Conservation (phyloP, 2,113 vertebrate species). For the Syngnathus scovelli region DNA sequence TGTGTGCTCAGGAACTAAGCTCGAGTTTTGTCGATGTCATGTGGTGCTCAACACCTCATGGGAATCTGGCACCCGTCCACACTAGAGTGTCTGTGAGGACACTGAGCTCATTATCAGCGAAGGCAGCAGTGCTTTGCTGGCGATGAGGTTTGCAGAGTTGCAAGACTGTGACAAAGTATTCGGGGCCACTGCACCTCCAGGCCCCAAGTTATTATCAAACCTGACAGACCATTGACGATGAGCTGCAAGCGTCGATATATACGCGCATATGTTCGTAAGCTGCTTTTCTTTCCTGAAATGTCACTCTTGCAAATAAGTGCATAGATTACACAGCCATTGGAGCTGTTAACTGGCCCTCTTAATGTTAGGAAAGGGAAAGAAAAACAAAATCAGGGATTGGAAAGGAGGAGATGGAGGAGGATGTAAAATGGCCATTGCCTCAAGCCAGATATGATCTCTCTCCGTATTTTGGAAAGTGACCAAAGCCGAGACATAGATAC, state of each 20-base stretch:
- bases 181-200: slow-evolving; percentile 29
- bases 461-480: slow-evolving; percentile 52
- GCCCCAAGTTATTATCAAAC: slow-evolving; percentile 52
- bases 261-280: slow-evolving; percentile 4
- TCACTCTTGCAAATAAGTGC: slow-evolving; percentile 16
- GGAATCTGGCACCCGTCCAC: slow-evolving; percentile 39
- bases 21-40: slow-evolving; percentile 37
- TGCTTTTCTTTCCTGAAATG: slow-evolving; percentile 13
- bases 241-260: slow-evolving; percentile 11
- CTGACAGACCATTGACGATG: slow-evolving; percentile 46
- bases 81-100: slow-evolving; percentile 45
- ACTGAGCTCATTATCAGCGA: slow-evolving; percentile 55
- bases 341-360: slow-evolving; percentile 26
- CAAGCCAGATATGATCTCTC: slow-evolving; percentile 38
- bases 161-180: slow-evolving; percentile 48
- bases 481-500: slow-evolving; percentile 40
- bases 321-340: slow-evolving; percentile 3
- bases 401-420: slow-evolving; percentile 38
- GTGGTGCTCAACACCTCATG: slow-evolving; percentile 19
- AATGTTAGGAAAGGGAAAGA: slow-evolving; percentile 28
- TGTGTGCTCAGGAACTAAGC: slow-evolving; percentile 22
- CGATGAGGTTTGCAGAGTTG: slow-evolving; percentile 45
- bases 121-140: slow-evolving; percentile 46
- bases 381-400: slow-evolving; percentile 29
- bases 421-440: slow-evolving; percentile 44